phyloP scores from a whole-genome alignment of 2,888 invertebrate species.

The Chalcosyrphus nemorum region DNA sequence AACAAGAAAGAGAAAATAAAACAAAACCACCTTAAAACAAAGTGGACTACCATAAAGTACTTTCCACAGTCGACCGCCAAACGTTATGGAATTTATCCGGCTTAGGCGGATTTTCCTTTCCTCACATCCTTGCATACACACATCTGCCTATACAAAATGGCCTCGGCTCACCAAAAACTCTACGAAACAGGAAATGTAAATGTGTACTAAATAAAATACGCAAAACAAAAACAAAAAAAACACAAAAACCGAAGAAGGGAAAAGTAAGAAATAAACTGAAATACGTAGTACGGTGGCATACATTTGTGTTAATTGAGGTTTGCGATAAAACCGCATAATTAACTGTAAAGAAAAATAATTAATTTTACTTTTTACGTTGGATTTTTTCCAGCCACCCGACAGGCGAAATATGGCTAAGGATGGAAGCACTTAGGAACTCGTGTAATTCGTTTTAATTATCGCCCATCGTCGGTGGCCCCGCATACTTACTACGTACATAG shows the following conservation, averaged over 20 bases:
- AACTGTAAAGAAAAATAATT: conserved; percentile 69
- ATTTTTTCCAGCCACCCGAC: neutral
- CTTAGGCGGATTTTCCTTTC: conserved; percentile 48
- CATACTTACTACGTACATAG: neutral
- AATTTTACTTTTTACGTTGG: conserved; percentile 52
- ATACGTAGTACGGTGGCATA: conserved; percentile 42
- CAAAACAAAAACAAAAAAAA: neutral
- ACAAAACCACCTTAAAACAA: conserved; percentile 1
- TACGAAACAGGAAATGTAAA: conserved; percentile 64
- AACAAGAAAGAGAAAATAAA: no score
- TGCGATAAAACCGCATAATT: conserved; percentile 69
- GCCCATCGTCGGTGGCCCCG: neutral
- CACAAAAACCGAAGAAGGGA: no score
- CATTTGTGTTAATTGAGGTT: conserved; percentile 70
- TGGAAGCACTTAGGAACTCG: conserved; percentile 47
- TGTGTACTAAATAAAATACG: conserved; percentile 47
- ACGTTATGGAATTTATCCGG: conserved; percentile 63
- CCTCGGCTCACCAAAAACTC: neutral
- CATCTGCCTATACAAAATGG: neutral
- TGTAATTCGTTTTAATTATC: conserved; percentile 69
- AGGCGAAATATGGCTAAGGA: conserved; percentile 35
- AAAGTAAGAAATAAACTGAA: conserved; percentile 22
- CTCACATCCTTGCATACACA: neutral
- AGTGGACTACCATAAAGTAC: conserved; percentile 54
- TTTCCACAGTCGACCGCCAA: conserved; percentile 57